Base-by-base conservation (phyloP, 2,888 invertebrate genomes). In the Hypselothyrea guttata region DNA sequence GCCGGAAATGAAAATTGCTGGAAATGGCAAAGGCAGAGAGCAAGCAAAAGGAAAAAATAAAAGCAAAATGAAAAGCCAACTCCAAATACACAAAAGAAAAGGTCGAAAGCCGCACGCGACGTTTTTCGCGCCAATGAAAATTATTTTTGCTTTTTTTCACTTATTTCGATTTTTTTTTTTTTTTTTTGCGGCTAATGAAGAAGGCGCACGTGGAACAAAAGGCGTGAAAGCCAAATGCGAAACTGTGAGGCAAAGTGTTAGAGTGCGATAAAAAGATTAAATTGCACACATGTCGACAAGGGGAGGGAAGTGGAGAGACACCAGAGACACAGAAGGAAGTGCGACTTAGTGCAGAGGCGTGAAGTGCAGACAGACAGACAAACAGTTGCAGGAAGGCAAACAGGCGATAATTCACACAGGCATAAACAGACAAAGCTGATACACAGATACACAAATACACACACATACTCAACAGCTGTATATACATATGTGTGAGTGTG, bases 201-300 rank as follows among this genome's bases (percentile, higher is more conserved):
- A 58, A 56, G 61, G 22, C 44, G 38, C 40, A 44, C 40, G 58
- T 51, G 59, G 60, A 73, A 64, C 81, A 78, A 79, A 70, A 75
- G 77, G 69, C 66, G 71, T 49, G 61, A 73, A 78, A 79, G 76
- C 68, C 71, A 62, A 40, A 35, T 28, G 52, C 51, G 53, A 70
- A 75, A 59, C 55, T 49, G 51, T 68, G 66, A 61, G 63, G 15
- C 73, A 72, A 82, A 84, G 84, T 83, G 83, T 84, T 73, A 57
- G 75, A 79, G 67, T 63, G 71, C 83, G 83, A 83, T 83, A 83
- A 83, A 84, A 75, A 83, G 84, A 84, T 84, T 84, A 84, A 78
- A 83, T 56, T 75, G 65, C 63, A 76, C 74, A 70, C 57, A 74
- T 53, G 53, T 31, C 41, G 18, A 68, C 57, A 42, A 7, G 38